Evolutionary conservation across 1,140 invertebrate genomes (phyloP), one percentile per base, ranked within the genome.

Genomic region (Tetramorium simillimum): DNA sequence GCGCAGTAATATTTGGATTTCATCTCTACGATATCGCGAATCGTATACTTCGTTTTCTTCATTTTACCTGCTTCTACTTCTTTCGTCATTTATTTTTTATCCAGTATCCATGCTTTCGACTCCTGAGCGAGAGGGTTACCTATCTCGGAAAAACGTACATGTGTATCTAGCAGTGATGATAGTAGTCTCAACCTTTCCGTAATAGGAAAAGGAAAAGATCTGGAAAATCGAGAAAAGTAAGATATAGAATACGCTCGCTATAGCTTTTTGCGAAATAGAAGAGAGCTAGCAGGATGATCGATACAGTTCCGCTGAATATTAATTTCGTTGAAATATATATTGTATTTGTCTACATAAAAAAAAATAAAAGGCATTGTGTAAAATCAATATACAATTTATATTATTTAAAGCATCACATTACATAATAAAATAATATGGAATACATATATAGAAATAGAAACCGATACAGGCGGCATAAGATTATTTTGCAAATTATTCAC

Each of bases 71-170:
- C 49, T 40, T 81, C 46, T 69, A 80, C 46, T 40, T 80, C 24
- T 18, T 21, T 81, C 28, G 24, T 56, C 46, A 70, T 81, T 72
- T 81, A 81, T 81, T 81, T 81, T 81, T 81, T 72, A 69, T 24
- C 3, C 16, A 3, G 60, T n/a, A 81, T 56, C 37, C 33, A 53
- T 40, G 37, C 65, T 70, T 81, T 81, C 63, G 28, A 21, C 43
- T 28, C 18, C 40, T 67, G 63, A 70, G 16, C 49, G 12, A 18
- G 2, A 16, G 24, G 40, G 12, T 40, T 69, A 18, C 12, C 65
- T 69, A 69, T 81, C 63, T 21, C 6, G 28, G 62, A 58, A 14
- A 65, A 80, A 53, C 28, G 16, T 40, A 67, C 65, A 56, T 28
- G 43, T 70, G 65, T 81, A 70, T 56, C 63, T 81, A 81, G 49